phyloP scores from a whole-genome alignment of 2,797 vertebrate genomes.

The Arrhamphus sclerolepis region DNA sequence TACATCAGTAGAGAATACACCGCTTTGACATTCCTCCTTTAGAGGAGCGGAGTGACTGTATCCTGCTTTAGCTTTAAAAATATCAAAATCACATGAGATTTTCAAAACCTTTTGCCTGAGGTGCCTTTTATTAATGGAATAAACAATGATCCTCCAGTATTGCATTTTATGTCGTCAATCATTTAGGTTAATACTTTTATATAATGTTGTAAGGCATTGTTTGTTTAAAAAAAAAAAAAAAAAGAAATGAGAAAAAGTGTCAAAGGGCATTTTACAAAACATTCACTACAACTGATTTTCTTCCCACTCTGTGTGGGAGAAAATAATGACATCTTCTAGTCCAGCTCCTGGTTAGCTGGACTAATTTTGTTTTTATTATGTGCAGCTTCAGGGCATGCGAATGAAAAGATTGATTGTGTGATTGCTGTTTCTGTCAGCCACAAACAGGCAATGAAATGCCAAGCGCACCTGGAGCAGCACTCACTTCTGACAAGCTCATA shows the following conservation, averaged over 20 bases:
- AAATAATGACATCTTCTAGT: constrained; percentile 68
- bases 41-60: not conserved
- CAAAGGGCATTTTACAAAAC: constrained; percentile 58
- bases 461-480: constrained; percentile 71
- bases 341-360: constrained; percentile 67
- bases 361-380: constrained; percentile 68
- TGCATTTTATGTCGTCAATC: no score
- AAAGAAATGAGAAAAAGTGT: constrained; percentile 48
- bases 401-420: constrained; percentile 78
- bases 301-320: constrained; percentile 26
- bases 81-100: not conserved
- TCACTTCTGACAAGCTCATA: constrained; percentile 68
- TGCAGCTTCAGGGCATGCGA: constrained; percentile 74
- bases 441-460: constrained; percentile 77
- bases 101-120: not conserved
- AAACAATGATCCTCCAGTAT: no score
- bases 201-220: constrained; percentile 15
- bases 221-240: constrained; percentile 36
- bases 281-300: constrained; percentile 54
- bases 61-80: not conserved
- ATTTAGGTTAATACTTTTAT: not conserved
- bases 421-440: constrained; percentile 75
- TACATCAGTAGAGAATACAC: constrained; percentile 23
- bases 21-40: constrained; percentile 3
- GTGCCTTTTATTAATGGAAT: no score